Evolutionary conservation across 1,140 invertebrate species (phyloP), one percentile per base, ranked within the genome.

Genomic region (Drosophila sucinea): DNA sequence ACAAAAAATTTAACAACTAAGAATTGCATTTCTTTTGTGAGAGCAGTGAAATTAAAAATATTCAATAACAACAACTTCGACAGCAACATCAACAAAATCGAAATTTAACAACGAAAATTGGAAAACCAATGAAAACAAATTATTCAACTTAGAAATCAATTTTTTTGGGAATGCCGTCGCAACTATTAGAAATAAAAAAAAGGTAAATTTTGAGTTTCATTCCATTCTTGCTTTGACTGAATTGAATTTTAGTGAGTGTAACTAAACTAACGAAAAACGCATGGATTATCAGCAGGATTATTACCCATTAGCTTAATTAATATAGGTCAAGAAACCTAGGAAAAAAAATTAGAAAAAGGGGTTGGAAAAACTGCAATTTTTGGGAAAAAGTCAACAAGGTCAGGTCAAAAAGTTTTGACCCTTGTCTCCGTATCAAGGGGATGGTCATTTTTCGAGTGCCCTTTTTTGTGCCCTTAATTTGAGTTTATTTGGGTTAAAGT

Each of bases 101-200:
- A 54, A 54, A 70, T 58, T 55, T 47, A 38, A 51, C 63, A 70
- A 70, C 30, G 25, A 38, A 41, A 38, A 41, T 55, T 56, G 17
- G 11, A 40, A 23, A 68, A 58, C n/a, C 8, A 66, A 55, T 10
- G 38, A 7, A n/a, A 55, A 58, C n/a, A 72, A 60, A 61, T 32
- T 55, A 57, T 27, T 30, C 60, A n/a, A 29, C n/a, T 55, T 60
- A 54, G 32, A 56, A 72, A 61, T 27, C 27, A 40, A 29, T 35
- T 4, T 35, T 5, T 62, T 64, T 67, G 60, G 70, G 60, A 76
- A 76, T 76, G 73, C 73, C 73, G 73, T 63, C 73, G 73, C 70
- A 76, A 76, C 41, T 73, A 41, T 40, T 11, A 71, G 66, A 60
- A 67, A 60, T 60, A 40, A 44, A 60, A 61, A 33, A 55, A 76